Evolutionary conservation across 2,797 vertebrate species (phyloP), one percentile per base, ranked within the genome.

Genomic region (Smutsia gigantea): DNA sequence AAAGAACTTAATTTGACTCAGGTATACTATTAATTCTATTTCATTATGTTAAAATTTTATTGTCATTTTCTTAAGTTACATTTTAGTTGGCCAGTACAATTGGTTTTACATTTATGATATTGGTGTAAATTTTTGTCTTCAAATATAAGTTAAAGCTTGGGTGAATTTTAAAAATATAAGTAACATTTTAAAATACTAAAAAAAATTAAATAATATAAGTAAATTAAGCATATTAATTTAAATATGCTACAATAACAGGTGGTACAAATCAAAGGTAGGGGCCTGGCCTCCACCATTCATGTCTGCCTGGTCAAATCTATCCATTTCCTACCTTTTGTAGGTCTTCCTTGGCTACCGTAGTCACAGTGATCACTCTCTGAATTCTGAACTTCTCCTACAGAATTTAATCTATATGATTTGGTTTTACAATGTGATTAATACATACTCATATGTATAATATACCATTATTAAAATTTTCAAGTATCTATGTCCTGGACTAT

Each of bases 21-120:
- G 34, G 18, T 55, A 86, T 53, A 68, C 27, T 90, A n/a, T 42
- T 61, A 84, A 21, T 64, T 59, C 59, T 86, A 53, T 21, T 55
- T 75, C 31, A 75, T 21, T 51, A 49, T 15, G 12, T 69, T 2
- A 75, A 75, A 81, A 29, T 51, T 39, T 86, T 86, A 64, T 17
- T 77, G 83, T 49, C 37, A 69, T 86, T 79, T 93, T 94, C n/a
- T 89, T 59, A 93, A 78, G 75, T 68, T 90, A 77, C 9, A 19
- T 53, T 89, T 82, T 39, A 92, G 49, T 27, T 77, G 51, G 21
- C 25, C 89, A 53, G 61, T 69, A 64, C 64, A 94, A 63, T 74
- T 42, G 85, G 39, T 64, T 96, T 78, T 90, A 87, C 4, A 27
- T 46, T 61, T 37, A 78, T 27, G 4, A 66, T 59, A 68, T 31